These are phyloP conservation scores for Pterocles gutturalis DNA, from an alignment of 2,113 vertebrate genomes.

Conservation along the genomic window DNA sequence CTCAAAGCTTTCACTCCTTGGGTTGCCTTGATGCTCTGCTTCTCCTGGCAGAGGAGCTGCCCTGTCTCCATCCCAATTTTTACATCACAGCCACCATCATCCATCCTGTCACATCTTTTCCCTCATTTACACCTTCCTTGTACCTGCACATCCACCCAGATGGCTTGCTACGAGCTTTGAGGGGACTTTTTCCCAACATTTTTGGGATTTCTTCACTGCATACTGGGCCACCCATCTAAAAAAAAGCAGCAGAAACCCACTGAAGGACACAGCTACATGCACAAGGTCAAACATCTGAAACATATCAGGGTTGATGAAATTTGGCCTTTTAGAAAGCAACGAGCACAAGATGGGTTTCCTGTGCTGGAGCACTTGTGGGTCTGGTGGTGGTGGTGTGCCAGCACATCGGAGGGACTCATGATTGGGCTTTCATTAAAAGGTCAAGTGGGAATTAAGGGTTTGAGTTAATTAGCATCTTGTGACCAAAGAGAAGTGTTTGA, in stretches of 20 bases:
- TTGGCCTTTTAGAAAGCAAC: neutral
- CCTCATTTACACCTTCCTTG: neutral
- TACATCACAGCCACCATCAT: neutral
- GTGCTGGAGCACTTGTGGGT: neutral
- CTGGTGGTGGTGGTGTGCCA: neutral
- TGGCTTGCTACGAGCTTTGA: neutral
- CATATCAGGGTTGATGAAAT: neutral
- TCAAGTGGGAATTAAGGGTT: neutral
- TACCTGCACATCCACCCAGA: too few species aligned
- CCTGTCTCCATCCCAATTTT: neutral
- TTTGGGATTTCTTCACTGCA: neutral
- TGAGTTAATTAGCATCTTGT: slow-evolving; percentile 22
- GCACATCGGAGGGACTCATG: neutral
- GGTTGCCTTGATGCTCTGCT: neutral
- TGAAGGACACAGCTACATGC: neutral
- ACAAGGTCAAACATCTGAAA: neutral
- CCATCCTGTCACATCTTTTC: neutral
- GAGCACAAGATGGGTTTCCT: neutral
- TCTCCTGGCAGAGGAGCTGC: neutral
- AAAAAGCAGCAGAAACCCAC: neutral
- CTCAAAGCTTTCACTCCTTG: neutral
- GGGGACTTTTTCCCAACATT: neutral
- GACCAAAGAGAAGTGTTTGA: neutral
- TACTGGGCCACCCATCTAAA: neutral
- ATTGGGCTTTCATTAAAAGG: neutral